These are phyloP conservation scores for Sthenelais limicola DNA, from an alignment of 2,888 invertebrate genomes.

Conservation along the genomic window DNA sequence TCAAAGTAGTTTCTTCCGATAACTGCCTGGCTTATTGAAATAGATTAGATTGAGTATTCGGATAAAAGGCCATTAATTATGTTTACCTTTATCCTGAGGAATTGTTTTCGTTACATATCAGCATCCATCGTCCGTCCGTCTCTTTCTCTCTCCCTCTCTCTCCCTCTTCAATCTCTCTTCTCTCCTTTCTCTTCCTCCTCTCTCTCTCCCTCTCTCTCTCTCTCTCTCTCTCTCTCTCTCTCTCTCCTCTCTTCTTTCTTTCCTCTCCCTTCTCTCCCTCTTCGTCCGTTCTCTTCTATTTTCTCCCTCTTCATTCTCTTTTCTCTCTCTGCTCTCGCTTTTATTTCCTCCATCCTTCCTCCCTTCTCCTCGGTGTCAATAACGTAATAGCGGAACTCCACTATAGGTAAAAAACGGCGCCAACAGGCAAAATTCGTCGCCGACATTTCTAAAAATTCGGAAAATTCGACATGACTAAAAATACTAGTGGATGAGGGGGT, in stretches of 20 bases:
- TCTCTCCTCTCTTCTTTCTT: not conserved
- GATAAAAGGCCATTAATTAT: too few species aligned
- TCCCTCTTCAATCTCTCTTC: not conserved
- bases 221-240: not conserved
- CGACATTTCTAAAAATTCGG: too few species aligned
- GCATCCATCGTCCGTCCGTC: not conserved
- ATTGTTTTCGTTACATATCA: not conserved
- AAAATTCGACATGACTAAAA: too few species aligned
- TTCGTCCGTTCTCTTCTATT: not conserved
- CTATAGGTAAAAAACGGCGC: too few species aligned
- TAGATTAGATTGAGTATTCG: too few species aligned
- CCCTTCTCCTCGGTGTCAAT: too few species aligned
- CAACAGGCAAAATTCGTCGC: too few species aligned
- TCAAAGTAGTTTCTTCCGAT: too few species aligned
- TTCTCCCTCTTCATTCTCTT: not conserved
- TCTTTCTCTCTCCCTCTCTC: not conserved
- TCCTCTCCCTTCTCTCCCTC: not conserved
- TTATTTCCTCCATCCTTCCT: not conserved
- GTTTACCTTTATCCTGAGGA: too few species aligned
- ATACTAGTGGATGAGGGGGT: too few species aligned
- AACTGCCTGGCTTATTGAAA: too few species aligned
- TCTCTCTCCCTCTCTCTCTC: not conserved
- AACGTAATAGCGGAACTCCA: too few species aligned
- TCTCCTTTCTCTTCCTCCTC: not conserved
- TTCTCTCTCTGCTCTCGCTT: not conserved